Evolutionary conservation across 2,797 vertebrate species (phyloP).

Genomic region (Rhincodon typus): DNA sequence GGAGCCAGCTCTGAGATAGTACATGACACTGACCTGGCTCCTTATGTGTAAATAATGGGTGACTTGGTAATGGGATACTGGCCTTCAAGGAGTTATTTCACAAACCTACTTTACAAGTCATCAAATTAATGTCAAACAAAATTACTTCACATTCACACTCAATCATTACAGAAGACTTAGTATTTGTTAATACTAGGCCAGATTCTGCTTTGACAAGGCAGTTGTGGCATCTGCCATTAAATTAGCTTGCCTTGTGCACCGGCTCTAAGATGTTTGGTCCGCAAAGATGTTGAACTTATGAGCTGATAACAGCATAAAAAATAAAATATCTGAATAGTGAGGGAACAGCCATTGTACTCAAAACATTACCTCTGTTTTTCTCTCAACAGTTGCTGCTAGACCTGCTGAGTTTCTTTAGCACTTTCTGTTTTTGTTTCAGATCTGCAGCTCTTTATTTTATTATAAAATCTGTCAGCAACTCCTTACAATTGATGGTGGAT

Average conservation of each 20-base stretch:
- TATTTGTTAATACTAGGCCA: neutral
- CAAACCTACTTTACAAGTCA: neutral
- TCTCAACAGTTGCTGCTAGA: too few relatives aligned
- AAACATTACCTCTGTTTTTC: neutral
- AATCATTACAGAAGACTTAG: neutral
- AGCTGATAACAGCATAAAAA: neutral
- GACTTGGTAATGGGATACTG: too few relatives aligned
- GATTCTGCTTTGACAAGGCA: neutral
- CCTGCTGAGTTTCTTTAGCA: too few relatives aligned
- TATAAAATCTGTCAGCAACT: neutral
- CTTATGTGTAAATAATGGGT: too few relatives aligned
- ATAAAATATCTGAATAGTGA: neutral
- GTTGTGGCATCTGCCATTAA: too few relatives aligned
- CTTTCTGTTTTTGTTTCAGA: too few relatives aligned
- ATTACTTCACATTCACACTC: neutral
- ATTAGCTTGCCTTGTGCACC: neutral
- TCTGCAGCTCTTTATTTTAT: neutral
- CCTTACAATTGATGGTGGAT: neutral
- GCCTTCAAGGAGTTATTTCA: too few relatives aligned
- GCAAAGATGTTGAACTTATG: too few relatives aligned
- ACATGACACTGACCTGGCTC: too few relatives aligned
- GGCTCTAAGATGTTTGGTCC: neutral
- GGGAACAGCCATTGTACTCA: neutral
- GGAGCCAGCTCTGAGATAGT: too few relatives aligned
- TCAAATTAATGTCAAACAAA: neutral